Percentiles rank a stretch among this genome's conserved stretches.
Conservation (phyloP, 2,888 invertebrate species). For the Epinotia brunnichana region DNA sequence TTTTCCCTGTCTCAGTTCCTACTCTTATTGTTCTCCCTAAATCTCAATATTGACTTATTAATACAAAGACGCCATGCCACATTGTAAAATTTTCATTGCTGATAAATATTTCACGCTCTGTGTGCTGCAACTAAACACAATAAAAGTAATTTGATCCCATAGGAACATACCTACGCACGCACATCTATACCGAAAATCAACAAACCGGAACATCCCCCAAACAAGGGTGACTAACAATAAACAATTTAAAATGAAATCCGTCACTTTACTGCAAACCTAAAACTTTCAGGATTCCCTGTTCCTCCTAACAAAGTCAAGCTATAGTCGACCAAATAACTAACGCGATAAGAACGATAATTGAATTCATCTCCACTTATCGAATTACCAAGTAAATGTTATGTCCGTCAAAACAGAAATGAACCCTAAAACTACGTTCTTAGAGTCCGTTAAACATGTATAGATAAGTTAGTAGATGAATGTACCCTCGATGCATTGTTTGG, state of each 20-base stretch:
- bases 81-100: slow-evolving; percentile 38
- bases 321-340: slow-evolving; percentile 51
- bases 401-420: background rate
- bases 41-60: slow-evolving; percentile 28
- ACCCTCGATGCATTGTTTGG: slow-evolving; percentile 70
- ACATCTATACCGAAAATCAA: slow-evolving; percentile 39
- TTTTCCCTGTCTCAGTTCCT: background rate
- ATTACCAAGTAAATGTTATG: slow-evolving; percentile 16
- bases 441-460: slow-evolving; percentile 42
- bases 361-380: slow-evolving; percentile 27
- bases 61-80: background rate
- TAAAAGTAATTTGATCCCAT: slow-evolving; percentile 44
- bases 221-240: slow-evolving; percentile 58
- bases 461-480: slow-evolving; percentile 49
- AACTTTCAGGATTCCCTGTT: slow-evolving; percentile 61
- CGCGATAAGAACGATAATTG: slow-evolving; percentile 46
- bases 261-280: slow-evolving; percentile 62
- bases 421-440: background rate
- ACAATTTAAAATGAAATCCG: slow-evolving; percentile 75
- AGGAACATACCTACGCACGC: slow-evolving; percentile 27
- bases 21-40: background rate
- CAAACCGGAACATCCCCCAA: slow-evolving; percentile 52
- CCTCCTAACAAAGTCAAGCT: slow-evolving; percentile 47
- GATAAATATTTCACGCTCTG: slow-evolving; percentile 40
- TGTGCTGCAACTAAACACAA: slow-evolving; percentile 38